phyloP scores from a whole-genome alignment of 2,888 invertebrate genomes.

The Acanthosepion esculentum region DNA sequence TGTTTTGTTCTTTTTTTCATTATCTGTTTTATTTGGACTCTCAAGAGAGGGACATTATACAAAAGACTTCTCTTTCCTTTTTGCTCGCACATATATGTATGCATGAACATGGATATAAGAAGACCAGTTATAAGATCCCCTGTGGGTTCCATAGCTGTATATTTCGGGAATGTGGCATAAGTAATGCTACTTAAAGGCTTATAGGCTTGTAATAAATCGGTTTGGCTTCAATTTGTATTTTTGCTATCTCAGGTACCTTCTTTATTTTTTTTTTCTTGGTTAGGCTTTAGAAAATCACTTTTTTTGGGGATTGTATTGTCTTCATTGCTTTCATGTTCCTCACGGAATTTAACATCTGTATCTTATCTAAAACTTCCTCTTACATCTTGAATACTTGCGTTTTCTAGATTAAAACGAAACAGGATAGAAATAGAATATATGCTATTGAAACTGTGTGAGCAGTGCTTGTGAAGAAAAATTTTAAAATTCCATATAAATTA shows the following conservation, averaged over 20 bases:
- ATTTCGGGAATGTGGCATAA: constrained; percentile 13
- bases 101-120: background rate
- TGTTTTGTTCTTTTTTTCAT: too few species aligned
- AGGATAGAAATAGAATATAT: background rate
- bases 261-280: background rate
- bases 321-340: background rate
- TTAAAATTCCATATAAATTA: too few species aligned
- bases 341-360: background rate
- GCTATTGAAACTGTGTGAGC: too few species aligned
- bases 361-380: background rate
- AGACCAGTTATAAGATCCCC: background rate
- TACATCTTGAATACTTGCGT: background rate
- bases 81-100: background rate
- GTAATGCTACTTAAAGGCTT: constrained; percentile 21
- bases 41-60: background rate
- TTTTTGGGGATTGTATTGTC: background rate
- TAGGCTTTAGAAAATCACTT: background rate
- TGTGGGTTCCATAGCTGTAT: background rate
- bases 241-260: too few species aligned
- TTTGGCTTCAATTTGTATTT: background rate
- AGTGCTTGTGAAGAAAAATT: too few species aligned
- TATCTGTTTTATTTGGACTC: background rate
- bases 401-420: background rate
- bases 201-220: background rate
- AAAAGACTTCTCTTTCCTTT: background rate